Evolutionary conservation across 1,140 invertebrate species (phyloP), one percentile per base, ranked within the genome.

Genomic region (Batillaria attramentaria): DNA sequence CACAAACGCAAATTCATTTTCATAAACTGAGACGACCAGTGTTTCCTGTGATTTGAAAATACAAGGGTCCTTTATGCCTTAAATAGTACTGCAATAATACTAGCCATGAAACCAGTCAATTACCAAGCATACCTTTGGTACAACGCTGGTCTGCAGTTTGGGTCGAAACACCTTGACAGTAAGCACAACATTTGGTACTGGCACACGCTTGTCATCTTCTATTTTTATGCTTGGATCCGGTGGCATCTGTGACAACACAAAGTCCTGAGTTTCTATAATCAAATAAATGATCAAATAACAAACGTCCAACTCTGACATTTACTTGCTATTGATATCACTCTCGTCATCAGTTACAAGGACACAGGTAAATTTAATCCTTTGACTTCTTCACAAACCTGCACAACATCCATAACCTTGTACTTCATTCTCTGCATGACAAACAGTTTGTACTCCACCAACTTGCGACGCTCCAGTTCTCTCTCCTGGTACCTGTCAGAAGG

Each of bases 391-490:
- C 16, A 24, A 37, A 73, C 72, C 72, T 28, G 16, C 42, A 54
- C 8, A 24, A 73, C 46, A 73, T 73, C 72, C 72, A 73, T 33
- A 33, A 73, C 46, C 39, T 35, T 82, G 75, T 82, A 82, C 43
- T 82, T 82, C 65, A 82, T 65, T 28, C 78, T 79, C 43, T 72
- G 50, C 28, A 68, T 5, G 8, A 62, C 62, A 33, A 76, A 70
- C n/a, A 43, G 54, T 37, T 75, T 60, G 65, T 80, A 43, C 28
- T 65, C 41, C 46, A 60, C 68, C 37, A 72, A 39, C 6, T 46
- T 74, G 37, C 79, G 65, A 28, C 60, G 69, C 57, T 80, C 79
- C 70, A 83, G 39, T 37, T 83, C 79, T 62, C 75, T 70, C 28
- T 74, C 78, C 60, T 80, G 79, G 68, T 79, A 79, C 37, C 82